Conservation (phyloP, 2,797 vertebrate genomes). For the Manis crassicaudata region DNA sequence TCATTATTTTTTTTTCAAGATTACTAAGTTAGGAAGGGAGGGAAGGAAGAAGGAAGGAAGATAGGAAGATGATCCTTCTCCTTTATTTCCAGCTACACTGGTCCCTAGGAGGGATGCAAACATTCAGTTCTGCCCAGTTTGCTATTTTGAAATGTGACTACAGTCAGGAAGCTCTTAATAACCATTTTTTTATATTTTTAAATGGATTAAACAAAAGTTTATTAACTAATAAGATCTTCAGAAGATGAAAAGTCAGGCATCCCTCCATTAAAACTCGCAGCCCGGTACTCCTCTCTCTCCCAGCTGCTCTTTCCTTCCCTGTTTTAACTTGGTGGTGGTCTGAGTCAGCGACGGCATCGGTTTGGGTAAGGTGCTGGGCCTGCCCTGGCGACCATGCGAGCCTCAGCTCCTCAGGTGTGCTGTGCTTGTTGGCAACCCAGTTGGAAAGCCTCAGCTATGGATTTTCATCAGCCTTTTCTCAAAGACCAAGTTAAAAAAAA, state of each 20-base stretch:
- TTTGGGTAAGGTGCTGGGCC: background rate
- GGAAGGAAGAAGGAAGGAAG: background rate
- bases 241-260: background rate
- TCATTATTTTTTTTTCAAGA: background rate
- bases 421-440: background rate
- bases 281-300: background rate
- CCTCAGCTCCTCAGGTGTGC: background rate
- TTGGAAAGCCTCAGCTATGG: background rate
- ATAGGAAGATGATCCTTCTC: background rate
- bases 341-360: background rate
- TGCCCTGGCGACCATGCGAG: background rate
- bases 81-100: background rate
- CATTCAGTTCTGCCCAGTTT: background rate
- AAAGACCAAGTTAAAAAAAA: constrained; percentile 38
- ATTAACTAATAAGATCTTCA: background rate
- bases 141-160: background rate
- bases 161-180: background rate
- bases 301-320: background rate
- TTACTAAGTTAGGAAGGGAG: background rate
- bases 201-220: background rate
- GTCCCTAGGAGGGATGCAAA: background rate
- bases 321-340: background rate
- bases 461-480: background rate
- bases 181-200: constrained; percentile 2
- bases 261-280: background rate